Base-by-base conservation (phyloP, 2,797 vertebrate genomes). In the Cetoscarus ocellatus region DNA sequence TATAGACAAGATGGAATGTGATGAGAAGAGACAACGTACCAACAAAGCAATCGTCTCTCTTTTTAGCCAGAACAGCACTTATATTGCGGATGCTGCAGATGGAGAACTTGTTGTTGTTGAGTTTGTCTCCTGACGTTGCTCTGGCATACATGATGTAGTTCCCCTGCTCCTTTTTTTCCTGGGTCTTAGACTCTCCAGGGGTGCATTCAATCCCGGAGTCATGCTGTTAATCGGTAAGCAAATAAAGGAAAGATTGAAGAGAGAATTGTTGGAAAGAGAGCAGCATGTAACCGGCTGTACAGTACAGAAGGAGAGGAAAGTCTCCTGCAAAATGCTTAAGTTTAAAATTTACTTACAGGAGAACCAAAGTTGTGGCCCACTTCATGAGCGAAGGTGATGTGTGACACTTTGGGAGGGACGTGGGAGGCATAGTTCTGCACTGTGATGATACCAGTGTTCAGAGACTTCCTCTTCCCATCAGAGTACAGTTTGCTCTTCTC, bases 381-480 rank as follows among this genome's bases (percentile, higher is more conserved):
- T 87, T 99, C 98, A 76, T 99, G 98, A 70, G 98, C 98, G 67
- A 99, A 99, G 73, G 98, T 99, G 75, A 99, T 98, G 81, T 99
- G 98, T 67, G 98, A 99, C 67, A 99, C 98, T 79, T 99, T 99
- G 50, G 97, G 96, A 56, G 98, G 98, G 6, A 99, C 97, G 5
- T 99, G 97, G 77, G 97, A 96, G 17, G 95, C 96, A 18, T 99
- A 99, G 88, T 99, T 99, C 93, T 99, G 96, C 65, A 99, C 97
- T n/a, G 98, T 99, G 88, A 99, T 98, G 86, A 99, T 99, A 60
- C 98, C 98, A 10, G 98, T 99, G 94, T 99, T 99, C 73, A 99
- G 90, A 72, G 98, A 99, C 87, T 99, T 99, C 93, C 86, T 96
- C 92, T 97, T 99, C 1, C 95, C 96, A 70, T 99, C 98, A 0